Evolutionary conservation across 2,888 invertebrate genomes (phyloP), one percentile per base, ranked within the genome.

Genomic region (Pterobdella sp.): DNA sequence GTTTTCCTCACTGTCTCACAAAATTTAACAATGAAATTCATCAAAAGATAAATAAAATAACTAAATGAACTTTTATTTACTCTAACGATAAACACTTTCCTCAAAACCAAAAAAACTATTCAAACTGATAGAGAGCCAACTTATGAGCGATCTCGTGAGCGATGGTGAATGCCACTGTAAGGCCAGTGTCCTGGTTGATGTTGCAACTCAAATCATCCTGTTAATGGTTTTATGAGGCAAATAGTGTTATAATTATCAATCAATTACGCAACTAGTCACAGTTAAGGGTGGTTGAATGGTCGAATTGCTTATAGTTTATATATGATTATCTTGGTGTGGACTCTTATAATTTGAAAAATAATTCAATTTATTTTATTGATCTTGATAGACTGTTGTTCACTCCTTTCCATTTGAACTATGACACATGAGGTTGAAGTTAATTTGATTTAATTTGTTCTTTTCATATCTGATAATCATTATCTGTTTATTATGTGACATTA

Each of bases 111-210:
- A 7, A 42, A 42, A 7, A 35, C 14, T n/a, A 22, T 10, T 0
- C 2, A 42, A 1, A 0, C 29, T n/a, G 1, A 60, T 49, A 26
- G 42, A 7, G 42, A 42, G 87, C 90, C 88, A 85, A 93, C 93
- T 92, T 92, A 86, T 93, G 93, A 74, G 93, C 93, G 81, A 93
- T 85, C 85, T 94, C 93, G 82, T 94, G 93, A 4, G 93, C 90
- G 80, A 93, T 89, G 77, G 93, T 93, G 85, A 92, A 90, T 35
- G 93, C 92, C 73, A 93, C 86, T 82, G 91, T 89, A 77, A 93
- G 90, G 77, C 93, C 93, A 82, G 90, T 91, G 85, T 93, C 93
- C 84, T 93, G 92, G 83, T 92, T 93, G 80, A 94, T 91, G 80
- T 90, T 92, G 82, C 93, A 93, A 81, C 92, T 91, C 77, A 90